These are phyloP conservation scores for Drosophila busckii DNA, from an alignment of 1,140 invertebrate species.

Conservation along the genomic window DNA sequence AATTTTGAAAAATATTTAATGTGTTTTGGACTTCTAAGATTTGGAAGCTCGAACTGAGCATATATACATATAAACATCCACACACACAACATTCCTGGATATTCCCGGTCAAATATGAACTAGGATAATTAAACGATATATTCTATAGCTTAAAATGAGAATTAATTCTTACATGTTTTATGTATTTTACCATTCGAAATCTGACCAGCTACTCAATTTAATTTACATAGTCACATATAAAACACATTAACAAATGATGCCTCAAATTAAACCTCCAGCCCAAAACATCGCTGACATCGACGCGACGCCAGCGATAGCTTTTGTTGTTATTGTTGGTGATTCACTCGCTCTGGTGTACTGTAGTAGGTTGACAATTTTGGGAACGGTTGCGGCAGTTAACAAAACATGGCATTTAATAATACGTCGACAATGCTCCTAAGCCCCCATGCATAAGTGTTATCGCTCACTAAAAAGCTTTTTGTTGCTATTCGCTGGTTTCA, in stretches of 20 bases:
- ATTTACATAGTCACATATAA: conserved; percentile 35
- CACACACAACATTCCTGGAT: too few relatives aligned
- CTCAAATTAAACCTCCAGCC: conserved; percentile 56
- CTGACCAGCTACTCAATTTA: not conserved
- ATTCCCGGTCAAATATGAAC: too few relatives aligned
- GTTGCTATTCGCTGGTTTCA: conserved; percentile 58
- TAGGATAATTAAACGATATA: too few relatives aligned
- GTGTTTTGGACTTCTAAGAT: too few relatives aligned
- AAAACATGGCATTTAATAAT: conserved; percentile 76
- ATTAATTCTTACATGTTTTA: too few relatives aligned
- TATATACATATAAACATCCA: too few relatives aligned
- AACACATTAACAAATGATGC: conserved; percentile 66
- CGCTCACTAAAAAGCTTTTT: conserved; percentile 75
- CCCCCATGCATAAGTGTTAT: conserved; percentile 69
- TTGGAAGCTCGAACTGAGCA: too few relatives aligned
- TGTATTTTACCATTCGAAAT: conserved; percentile 15
- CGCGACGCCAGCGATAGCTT: conserved; percentile 28
- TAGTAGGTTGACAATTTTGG: conserved; percentile 71
- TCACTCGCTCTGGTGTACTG: conserved; percentile 17
- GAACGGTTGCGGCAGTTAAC: conserved; percentile 72
- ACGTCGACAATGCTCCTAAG: conserved; percentile 72
- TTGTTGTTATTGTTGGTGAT: conserved; percentile 19
- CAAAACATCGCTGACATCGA: conserved; percentile 46
- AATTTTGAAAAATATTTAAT: too few relatives aligned
- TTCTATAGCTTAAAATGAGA: too few relatives aligned